Percentiles rank a stretch among this genome's conserved stretches.
These are phyloP conservation scores for Rostratula benghalensis DNA, from an alignment of 2,113 vertebrate species.

Conservation along the genomic window DNA sequence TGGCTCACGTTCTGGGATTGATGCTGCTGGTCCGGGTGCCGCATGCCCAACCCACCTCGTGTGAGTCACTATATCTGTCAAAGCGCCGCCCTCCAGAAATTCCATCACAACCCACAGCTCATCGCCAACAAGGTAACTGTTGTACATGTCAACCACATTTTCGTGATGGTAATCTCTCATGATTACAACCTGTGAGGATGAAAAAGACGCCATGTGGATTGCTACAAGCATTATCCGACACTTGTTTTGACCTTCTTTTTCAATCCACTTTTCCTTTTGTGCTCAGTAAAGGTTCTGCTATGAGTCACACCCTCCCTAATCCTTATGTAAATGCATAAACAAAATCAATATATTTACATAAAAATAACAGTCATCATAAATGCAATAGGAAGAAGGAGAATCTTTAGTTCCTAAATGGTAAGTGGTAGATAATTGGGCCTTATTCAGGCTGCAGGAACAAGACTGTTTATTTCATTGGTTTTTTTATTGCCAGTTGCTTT, in stretches of 20 bases:
- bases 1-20: background rate
- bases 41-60: constrained; percentile 82
- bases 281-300: background rate
- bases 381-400: background rate
- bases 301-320: background rate
- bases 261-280: background rate
- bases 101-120: constrained; percentile 99
- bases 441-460: background rate
- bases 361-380: background rate
- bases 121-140: constrained; percentile 95
- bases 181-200: constrained; percentile 89
- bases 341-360: background rate
- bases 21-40: accelerated
- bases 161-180: constrained; percentile 99
- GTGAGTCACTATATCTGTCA: constrained; percentile 98
- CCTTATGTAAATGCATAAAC: background rate
- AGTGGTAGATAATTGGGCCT: background rate
- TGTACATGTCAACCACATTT: constrained; percentile 99
- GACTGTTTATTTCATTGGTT: background rate
- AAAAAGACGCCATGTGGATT: background rate
- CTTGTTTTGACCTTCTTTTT: background rate
- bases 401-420: background rate
- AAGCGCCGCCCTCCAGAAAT: constrained; percentile 95
- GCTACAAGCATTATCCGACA: background rate
- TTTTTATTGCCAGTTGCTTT: background rate